Evolutionary conservation across 2,113 vertebrate genomes (phyloP), one percentile per base, ranked within the genome.

Genomic region (Cryptomyrus ogoouensis): DNA sequence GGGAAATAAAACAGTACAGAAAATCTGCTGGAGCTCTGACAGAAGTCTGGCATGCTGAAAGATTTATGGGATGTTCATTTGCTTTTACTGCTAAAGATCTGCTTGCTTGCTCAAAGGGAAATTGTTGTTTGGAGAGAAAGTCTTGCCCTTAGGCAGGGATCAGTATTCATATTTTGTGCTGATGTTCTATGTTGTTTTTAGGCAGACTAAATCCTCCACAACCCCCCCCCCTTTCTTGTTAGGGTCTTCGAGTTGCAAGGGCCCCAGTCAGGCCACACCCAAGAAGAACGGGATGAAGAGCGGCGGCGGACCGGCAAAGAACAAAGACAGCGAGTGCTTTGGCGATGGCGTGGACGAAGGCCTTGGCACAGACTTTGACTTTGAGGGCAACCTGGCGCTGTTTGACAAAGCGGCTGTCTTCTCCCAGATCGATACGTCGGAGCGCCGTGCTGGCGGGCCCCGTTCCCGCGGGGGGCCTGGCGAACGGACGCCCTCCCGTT

Each of bases 381-480:
- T 99, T 47, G 98, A 99, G 90, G 98, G 98, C 62, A 99, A 99
- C 93, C 93, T 99, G 93, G 98, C 98, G 21, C 97, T 99, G 3
- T 97, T 97, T 56, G 98, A 99, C 95, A 99, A 99, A 94, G 98
- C 98, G 0, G 98, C 98, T 0, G 98, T 99, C 89, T 99, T 99
- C 88, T 98, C 99, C 39, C 97, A 99, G 94, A 99, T 99, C 0
- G 98, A 99, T 15, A 98, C 96, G 0, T 97, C 97, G 0, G 98
- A 98, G 92, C 96, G 97, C 83, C 95, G 95, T 90, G 86, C 93
- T 0, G 96, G 95, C 3, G 97, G 97, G 31, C 91, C 95, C 2
- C 95, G 96, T 0, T 95, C 95, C 39, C 91, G 96, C 0, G 96
- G 96, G 0, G 93, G 95, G 6, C 96, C 96, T 0, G 96, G 0